A percentile compares a stretch with the other conserved stretches of the same genome.
Conservation (phyloP, 2,888 invertebrate genomes). For the Lithophane socia region DNA sequence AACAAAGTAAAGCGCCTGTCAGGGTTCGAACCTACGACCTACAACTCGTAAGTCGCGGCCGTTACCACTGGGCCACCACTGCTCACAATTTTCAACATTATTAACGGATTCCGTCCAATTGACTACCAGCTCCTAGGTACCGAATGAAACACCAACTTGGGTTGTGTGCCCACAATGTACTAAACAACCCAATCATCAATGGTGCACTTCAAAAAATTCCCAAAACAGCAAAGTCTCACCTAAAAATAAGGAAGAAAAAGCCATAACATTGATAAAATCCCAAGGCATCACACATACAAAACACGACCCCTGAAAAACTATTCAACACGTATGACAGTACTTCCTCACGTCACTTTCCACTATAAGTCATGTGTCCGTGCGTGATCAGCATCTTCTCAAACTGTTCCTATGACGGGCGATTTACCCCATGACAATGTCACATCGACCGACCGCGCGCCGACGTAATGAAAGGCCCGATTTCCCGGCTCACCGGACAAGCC, state of each 20-base stretch:
- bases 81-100: too few species aligned
- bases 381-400: slow-evolving; percentile 54
- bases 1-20: too few species aligned
- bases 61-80: too few species aligned
- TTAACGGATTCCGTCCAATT: too few species aligned
- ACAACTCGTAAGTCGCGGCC: too few species aligned
- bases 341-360: slow-evolving; percentile 25
- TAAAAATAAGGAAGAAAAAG: not conserved
- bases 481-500: slow-evolving; percentile 64
- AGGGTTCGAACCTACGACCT: too few species aligned
- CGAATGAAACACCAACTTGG: too few species aligned
- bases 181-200: too few species aligned
- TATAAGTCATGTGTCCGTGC: slow-evolving; percentile 44
- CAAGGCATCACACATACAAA: not conserved
- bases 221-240: not conserved
- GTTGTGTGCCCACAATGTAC: too few species aligned
- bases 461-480: slow-evolving; percentile 66
- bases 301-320: slow-evolving; percentile 4
- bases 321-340: slow-evolving; percentile 25
- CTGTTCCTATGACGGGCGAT: slow-evolving; percentile 58
- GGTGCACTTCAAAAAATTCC: too few species aligned
- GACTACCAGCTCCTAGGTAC: too few species aligned
- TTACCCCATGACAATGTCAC: slow-evolving; percentile 59
- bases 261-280: not conserved
- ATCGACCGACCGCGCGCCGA: slow-evolving; percentile 13